These are phyloP conservation scores for Pithys albifrons DNA, from an alignment of 2,113 vertebrate genomes.

Conservation along the genomic window DNA sequence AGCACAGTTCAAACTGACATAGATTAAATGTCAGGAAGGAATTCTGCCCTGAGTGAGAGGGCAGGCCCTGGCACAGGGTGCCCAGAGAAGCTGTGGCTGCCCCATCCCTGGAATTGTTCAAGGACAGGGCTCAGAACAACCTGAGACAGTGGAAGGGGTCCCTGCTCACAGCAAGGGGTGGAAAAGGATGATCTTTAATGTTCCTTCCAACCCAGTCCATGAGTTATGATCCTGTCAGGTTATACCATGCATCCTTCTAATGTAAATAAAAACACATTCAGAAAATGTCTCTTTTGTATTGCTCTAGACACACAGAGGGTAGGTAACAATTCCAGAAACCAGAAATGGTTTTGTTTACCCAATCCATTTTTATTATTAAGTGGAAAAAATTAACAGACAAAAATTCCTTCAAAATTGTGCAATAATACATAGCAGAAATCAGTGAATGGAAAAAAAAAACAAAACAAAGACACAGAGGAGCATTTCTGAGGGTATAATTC, in stretches of 20 bases:
- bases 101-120: neutral
- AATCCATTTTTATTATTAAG: conserved; percentile 69
- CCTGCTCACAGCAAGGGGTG: neutral
- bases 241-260: neutral
- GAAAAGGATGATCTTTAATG: neutral
- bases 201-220: neutral
- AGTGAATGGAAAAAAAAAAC: neutral
- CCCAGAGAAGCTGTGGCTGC: neutral
- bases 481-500: conserved; percentile 43
- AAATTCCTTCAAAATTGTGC: conserved; percentile 72
- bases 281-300: neutral
- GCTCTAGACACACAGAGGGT: neutral
- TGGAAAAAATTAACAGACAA: conserved; percentile 68
- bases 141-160: neutral
- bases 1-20: neutral
- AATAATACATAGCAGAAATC: conserved; percentile 70
- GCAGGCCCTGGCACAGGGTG: neutral
- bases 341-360: conserved; percentile 55
- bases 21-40: neutral
- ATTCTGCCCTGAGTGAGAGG: neutral
- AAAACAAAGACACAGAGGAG: neutral
- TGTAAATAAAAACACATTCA: neutral
- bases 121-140: neutral
- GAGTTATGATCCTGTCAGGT: neutral
- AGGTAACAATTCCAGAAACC: neutral